Evolutionary conservation across 1,140 invertebrate genomes (phyloP).

Genomic region (Orius insidiosus): DNA sequence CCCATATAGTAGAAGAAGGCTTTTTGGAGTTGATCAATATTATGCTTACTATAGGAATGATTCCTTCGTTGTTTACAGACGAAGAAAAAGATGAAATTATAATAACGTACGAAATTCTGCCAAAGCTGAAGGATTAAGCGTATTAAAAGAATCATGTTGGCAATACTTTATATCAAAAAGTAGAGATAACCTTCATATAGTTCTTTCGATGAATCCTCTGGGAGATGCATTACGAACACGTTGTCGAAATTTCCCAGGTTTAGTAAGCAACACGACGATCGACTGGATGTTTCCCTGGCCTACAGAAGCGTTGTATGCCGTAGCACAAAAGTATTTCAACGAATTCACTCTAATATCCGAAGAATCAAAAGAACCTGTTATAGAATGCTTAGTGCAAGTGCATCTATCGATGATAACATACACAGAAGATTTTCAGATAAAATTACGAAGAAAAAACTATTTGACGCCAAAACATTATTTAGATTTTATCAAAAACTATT

Average conservation of each 20-base stretch:
- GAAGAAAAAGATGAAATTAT: slow-evolving; percentile 73
- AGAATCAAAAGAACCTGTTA: not conserved
- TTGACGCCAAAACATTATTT: slow-evolving; percentile 81
- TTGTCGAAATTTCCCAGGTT: slow-evolving; percentile 74
- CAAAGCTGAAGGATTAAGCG: slow-evolving; percentile 42
- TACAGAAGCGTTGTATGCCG: slow-evolving; percentile 65
- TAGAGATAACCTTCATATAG: slow-evolving; percentile 68
- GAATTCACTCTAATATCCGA: slow-evolving; percentile 27
- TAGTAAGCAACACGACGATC: slow-evolving; percentile 83
- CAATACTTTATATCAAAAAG: slow-evolving; percentile 63
- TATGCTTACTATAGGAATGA: slow-evolving; percentile 68
- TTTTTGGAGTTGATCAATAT: slow-evolving; percentile 83
- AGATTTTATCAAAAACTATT: slow-evolving; percentile 64
- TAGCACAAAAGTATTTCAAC: slow-evolving; percentile 61
- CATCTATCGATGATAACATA: slow-evolving; percentile 27
- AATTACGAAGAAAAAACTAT: slow-evolving; percentile 59
- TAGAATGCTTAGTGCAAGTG: not conserved
- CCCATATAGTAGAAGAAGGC: slow-evolving; percentile 43
- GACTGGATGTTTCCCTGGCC: slow-evolving; percentile 91
- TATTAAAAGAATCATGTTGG: slow-evolving; percentile 62
- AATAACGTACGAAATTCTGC: slow-evolving; percentile 43
- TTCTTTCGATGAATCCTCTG: slow-evolving; percentile 74
- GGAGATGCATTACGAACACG: slow-evolving; percentile 61
- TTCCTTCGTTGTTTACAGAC: slow-evolving; percentile 66
- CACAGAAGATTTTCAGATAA: slow-evolving; percentile 47